Evolutionary conservation across 2,797 vertebrate genomes (phyloP), one percentile per base, ranked within the genome.

Genomic region (Onychomys torridus): DNA sequence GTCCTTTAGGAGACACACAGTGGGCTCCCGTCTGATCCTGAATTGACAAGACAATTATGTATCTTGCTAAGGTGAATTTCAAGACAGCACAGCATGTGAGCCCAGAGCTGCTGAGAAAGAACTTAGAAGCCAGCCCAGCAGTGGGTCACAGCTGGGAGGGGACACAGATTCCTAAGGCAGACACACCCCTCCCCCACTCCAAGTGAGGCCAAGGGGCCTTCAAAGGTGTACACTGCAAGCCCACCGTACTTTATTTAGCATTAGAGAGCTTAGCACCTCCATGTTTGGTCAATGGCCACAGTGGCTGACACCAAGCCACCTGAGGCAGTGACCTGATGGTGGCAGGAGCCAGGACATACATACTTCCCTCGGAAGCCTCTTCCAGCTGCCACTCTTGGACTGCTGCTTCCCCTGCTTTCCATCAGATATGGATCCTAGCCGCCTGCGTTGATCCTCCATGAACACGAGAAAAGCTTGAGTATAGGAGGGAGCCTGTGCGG

Each of bases 381-480:
- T 12, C 8, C n/a, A 3, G 76, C 52, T 63, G 78, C 78, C 46
- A 32, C n/a, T 43, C n/a, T 55, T 4, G 10, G 27, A 8, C 16
- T 52, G 21, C 75, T 49, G 57, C 29, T 46, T 46, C 11, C 23
- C 43, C 9, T 27, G 2, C 52, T 63, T 10, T 46, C 32, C 55
- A 7, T 12, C 34, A 19, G 0, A 9, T 12, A 2, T n/a, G 19
- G 19, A 1, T 71, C 69, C n/a, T 59, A 32, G 34, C 49, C 37
- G 6, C 73, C 16, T 21, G 25, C 11, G 8, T 6, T 0, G 8
- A 65, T 16, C 37, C 29, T 49, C 71, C 10, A 10, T 2, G 29
- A 37, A 6, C 0, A 0, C 6, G 49, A 27, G 40, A 9, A 25
- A 21, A 32, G 37, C 23, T 0, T 1, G 29, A 63, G 59, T 52